phyloP scores from a whole-genome alignment of 2,113 vertebrate species.

The Erythrocercus mccallii region DNA sequence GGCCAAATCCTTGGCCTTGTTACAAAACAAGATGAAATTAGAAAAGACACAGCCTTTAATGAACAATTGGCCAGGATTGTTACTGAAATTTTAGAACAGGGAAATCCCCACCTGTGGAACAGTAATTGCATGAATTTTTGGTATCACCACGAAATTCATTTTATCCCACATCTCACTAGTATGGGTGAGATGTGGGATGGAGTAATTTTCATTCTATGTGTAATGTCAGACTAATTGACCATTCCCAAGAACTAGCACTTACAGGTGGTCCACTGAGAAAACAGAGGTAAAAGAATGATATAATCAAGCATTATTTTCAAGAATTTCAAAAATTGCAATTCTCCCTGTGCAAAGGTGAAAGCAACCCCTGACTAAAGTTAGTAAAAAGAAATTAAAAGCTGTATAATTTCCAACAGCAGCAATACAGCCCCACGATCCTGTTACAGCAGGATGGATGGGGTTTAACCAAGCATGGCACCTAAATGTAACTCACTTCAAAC shows the following conservation, averaged over 20 bases:
- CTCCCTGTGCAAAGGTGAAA: not conserved
- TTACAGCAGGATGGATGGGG: not conserved
- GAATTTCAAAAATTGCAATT: not conserved
- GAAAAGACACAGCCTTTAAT: not conserved
- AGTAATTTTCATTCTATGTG: accelerated
- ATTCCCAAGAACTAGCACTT: not conserved
- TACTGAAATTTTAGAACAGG: not conserved
- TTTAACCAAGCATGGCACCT: not conserved
- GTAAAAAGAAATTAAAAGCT: not conserved
- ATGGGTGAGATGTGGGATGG: too few species aligned
- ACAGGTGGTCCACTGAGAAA: accelerated
- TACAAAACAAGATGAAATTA: not conserved
- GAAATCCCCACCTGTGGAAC: not conserved
- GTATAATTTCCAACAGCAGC: not conserved
- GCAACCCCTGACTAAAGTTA: not conserved
- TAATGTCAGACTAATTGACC: not conserved
- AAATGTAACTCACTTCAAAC: not conserved
- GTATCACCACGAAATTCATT: not conserved
- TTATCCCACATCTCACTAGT: not conserved
- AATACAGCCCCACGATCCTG: not conserved
- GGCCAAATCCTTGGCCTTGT: not conserved
- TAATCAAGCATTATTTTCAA: not conserved
- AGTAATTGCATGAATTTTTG: not conserved
- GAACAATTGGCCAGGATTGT: not conserved
- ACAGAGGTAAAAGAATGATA: not conserved